Conservation (phyloP, 2,113 vertebrate species). For the Holacanthus passer region DNA sequence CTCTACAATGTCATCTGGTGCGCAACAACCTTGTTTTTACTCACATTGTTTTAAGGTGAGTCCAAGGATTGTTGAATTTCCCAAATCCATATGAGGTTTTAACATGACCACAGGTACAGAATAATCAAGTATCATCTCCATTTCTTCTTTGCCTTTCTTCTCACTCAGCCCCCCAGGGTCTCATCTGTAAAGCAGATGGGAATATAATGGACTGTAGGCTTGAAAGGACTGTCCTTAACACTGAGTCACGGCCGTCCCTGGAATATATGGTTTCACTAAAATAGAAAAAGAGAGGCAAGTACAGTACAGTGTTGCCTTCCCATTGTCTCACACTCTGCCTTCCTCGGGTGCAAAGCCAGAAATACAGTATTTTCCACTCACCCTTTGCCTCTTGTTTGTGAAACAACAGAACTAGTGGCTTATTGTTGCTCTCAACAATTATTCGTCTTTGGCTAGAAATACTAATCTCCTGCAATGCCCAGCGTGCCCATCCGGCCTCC, state of each 20-base stretch:
- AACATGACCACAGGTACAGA: neutral
- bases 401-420: slow-evolving; percentile 39
- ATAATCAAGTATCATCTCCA: slow-evolving; percentile 30
- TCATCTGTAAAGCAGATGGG: slow-evolving; percentile 76
- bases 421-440: slow-evolving; percentile 28
- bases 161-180: slow-evolving; percentile 33
- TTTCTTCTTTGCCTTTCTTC: slow-evolving; percentile 42
- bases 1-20: neutral
- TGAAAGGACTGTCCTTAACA: slow-evolving; percentile 29
- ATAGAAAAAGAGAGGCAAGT: neutral
- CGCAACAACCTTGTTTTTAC: neutral
- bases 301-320: neutral
- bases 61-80: neutral
- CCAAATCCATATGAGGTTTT: neutral
- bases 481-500: slow-evolving; percentile 47
- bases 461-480: slow-evolving; percentile 54
- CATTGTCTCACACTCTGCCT: slow-evolving; percentile 8
- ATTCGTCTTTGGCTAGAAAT: slow-evolving; percentile 46
- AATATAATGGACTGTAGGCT: slow-evolving; percentile 48
- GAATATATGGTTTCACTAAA: slow-evolving; percentile 21
- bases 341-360: slow-evolving; percentile 9
- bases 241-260: slow-evolving; percentile 33
- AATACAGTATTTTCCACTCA: slow-evolving; percentile 17
- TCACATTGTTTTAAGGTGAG: neutral
- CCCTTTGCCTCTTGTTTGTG: slow-evolving; percentile 14